Conservation (phyloP, 2,797 vertebrate genomes). For the Pseudochirops cupreus region DNA sequence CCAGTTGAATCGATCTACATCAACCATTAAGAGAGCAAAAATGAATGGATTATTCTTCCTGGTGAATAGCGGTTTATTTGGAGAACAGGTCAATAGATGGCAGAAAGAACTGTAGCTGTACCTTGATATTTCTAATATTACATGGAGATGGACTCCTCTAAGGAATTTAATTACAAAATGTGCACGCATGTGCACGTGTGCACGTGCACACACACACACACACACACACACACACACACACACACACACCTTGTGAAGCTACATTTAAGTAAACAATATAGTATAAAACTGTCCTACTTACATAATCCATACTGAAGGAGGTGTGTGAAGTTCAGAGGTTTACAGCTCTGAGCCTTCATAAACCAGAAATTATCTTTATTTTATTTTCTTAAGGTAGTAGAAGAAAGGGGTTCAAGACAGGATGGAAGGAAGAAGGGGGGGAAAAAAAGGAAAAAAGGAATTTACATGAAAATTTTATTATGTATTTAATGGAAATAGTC, state of each 20-base stretch:
- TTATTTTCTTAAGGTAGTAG: neutral
- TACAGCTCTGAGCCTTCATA: neutral
- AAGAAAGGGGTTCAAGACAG: neutral
- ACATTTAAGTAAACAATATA: neutral
- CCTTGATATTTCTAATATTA: constrained; percentile 7
- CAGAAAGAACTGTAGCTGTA: neutral
- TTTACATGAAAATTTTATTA: neutral
- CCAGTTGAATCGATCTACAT: neutral
- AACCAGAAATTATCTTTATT: neutral
- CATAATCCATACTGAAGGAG: neutral
- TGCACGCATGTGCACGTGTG: too few relatives aligned
- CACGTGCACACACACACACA: too few relatives aligned
- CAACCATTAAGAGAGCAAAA: neutral
- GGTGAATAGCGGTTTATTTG: neutral
- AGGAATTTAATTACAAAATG: neutral
- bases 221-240: neutral
- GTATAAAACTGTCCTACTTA: neutral
- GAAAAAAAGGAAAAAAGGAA: neutral
- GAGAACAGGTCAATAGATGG: neutral
- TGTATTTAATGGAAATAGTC: neutral
- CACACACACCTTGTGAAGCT: neutral
- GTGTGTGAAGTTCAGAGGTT: neutral
- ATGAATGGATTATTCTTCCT: neutral
- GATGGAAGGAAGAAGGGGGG: neutral
- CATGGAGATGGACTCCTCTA: neutral